Evolutionary conservation across 1,140 invertebrate species (phyloP).

Genomic region (Meloidogyne floridensis): DNA sequence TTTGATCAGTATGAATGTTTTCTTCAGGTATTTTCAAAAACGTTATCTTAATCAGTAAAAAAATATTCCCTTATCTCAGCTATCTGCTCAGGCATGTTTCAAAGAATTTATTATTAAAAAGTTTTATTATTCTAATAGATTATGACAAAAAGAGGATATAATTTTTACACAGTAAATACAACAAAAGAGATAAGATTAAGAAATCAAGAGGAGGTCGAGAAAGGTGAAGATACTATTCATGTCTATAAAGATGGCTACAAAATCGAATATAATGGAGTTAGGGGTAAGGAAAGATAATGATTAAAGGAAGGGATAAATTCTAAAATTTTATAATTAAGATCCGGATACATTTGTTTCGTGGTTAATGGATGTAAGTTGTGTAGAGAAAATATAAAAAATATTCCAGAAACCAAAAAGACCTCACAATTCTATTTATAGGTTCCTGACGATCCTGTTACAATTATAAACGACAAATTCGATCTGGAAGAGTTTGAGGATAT

Average conservation of each 20-base stretch:
- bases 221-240: conserved; percentile 63
- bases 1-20: conserved; percentile 66
- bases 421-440: conserved; percentile 48
- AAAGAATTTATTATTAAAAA: conserved; percentile 64
- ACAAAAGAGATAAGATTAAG: conserved; percentile 59
- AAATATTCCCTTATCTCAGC: conserved; percentile 38
- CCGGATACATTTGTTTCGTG: conserved; percentile 65
- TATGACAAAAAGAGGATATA: conserved; percentile 9
- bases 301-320: background rate
- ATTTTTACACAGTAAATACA: conserved; percentile 54
- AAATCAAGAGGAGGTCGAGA: conserved; percentile 65
- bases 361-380: conserved; percentile 60
- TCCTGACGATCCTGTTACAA: conserved; percentile 64
- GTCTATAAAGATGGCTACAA: conserved; percentile 66
- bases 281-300: conserved; percentile 15
- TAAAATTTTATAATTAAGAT: conserved; percentile 35
- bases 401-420: background rate
- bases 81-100: conserved; percentile 66
- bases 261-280: conserved; percentile 65
- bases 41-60: conserved; percentile 1
- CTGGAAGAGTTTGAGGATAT: conserved; percentile 65
- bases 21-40: conserved; percentile 50
- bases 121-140: background rate
- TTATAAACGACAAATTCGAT: conserved; percentile 65
- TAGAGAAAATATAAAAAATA: too few relatives aligned